Evolutionary conservation across 2,797 vertebrate species (phyloP).

Genomic region (Acipenser oxyrinchus): DNA sequence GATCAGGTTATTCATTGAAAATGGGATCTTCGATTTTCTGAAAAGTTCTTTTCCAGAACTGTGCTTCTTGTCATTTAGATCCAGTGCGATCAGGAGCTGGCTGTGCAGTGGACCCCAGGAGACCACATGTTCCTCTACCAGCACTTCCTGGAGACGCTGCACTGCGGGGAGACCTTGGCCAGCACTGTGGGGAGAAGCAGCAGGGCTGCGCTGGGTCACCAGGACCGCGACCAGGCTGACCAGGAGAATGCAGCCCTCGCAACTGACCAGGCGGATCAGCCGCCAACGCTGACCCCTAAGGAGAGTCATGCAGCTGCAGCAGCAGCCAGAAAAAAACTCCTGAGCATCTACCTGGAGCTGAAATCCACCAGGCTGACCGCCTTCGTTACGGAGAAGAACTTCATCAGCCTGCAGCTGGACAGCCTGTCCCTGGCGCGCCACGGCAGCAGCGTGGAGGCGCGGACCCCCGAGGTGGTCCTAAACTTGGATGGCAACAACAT

Average conservation of each 20-base stretch:
- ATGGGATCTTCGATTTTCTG: too few relatives aligned
- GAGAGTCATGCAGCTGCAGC: constrained; percentile 21
- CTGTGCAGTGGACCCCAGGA: constrained; percentile 75
- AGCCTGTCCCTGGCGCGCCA: constrained; percentile 62
- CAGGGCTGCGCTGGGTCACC: not conserved
- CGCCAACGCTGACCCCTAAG: constrained; percentile 6
- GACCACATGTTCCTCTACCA: constrained; percentile 94
- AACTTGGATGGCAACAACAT: constrained; percentile 90
- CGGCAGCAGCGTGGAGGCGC: constrained; percentile 50
- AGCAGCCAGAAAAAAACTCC: constrained; percentile 31
- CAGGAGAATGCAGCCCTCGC: constrained; percentile 1
- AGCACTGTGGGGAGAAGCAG: constrained; percentile 21
- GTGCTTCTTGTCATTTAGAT: constrained; percentile 36
- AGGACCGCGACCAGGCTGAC: constrained; percentile 15
- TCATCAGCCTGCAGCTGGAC: constrained; percentile 68
- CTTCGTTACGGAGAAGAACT: constrained; percentile 73
- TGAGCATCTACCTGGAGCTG: constrained; percentile 68
- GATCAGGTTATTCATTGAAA: too few relatives aligned
- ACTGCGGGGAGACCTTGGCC: constrained; percentile 59
- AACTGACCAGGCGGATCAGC: constrained; percentile 13
- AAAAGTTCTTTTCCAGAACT: too few relatives aligned
- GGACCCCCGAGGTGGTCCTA: constrained; percentile 65
- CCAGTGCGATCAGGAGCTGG: constrained; percentile 64
- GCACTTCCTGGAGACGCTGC: constrained; percentile 67
- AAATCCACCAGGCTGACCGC: constrained; percentile 63